phyloP scores from a whole-genome alignment of 2,797 vertebrate species.

The Nannoperca australis region DNA sequence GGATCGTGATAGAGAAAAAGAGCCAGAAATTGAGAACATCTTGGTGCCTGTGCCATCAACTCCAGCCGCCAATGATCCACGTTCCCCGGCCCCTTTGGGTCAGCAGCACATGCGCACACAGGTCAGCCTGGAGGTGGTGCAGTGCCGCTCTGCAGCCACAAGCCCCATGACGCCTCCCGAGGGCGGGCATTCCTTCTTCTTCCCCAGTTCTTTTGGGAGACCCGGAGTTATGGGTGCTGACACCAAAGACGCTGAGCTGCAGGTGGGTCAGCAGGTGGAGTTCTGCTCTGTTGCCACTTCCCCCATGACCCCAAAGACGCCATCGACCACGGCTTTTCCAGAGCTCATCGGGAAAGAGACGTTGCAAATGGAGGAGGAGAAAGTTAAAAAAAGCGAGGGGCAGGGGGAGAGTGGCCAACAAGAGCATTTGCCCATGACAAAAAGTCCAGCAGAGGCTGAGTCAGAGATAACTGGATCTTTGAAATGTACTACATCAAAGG shows the following conservation, averaged over 20 bases:
- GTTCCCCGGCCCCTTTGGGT: conserved; percentile 74
- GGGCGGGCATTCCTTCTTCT: conserved; percentile 83
- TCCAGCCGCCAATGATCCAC: conserved; percentile 46
- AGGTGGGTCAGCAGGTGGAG: conserved; percentile 88
- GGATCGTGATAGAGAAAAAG: conserved; percentile 11
- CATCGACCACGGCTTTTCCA: conserved; percentile 66
- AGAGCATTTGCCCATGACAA: conserved; percentile 14
- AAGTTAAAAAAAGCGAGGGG: conserved; percentile 17
- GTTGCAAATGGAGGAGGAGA: conserved; percentile 21
- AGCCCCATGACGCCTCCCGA: conserved; percentile 93
- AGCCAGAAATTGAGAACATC: conserved; percentile 32
- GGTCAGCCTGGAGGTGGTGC: conserved; percentile 87
- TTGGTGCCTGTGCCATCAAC: conserved; percentile 48
- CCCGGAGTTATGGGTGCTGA: conserved; percentile 48
- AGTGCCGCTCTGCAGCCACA: conserved; percentile 88
- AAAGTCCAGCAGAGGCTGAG: conserved; percentile 26
- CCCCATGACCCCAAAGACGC: conserved; percentile 86
- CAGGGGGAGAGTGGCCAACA: conserved; percentile 17
- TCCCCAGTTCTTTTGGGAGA: conserved; percentile 76
- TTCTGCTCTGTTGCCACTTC: conserved; percentile 91
- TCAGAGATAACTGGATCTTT: conserved; percentile 31
- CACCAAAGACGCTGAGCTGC: conserved; percentile 87
- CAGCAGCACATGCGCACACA: conserved; percentile 88
- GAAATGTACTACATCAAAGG: conserved; percentile 46
- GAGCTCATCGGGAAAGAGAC: conserved; percentile 50